phyloP scores from a whole-genome alignment of 1,140 invertebrate genomes.

The Delia radicum region DNA sequence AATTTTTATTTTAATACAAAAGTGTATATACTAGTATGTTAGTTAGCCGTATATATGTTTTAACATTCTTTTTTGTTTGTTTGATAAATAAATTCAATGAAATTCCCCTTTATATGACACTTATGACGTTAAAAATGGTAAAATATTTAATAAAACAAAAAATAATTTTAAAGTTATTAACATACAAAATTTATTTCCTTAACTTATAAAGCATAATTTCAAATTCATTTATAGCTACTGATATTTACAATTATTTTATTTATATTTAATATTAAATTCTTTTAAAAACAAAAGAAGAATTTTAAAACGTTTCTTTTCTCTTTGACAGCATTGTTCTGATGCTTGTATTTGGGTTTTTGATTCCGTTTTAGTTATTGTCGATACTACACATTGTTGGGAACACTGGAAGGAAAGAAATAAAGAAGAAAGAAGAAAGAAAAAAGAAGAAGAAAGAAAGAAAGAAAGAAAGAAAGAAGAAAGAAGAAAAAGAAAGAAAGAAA shows the following conservation, averaged over 20 bases:
- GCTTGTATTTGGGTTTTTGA: background rate
- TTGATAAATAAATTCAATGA: background rate
- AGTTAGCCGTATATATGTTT: background rate
- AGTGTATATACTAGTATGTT: background rate
- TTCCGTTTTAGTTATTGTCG: background rate
- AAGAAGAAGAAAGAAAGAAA: too few relatives aligned
- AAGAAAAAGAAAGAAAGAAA: too few relatives aligned
- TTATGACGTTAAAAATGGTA: background rate
- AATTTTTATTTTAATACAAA: background rate
- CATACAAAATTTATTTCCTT: too few relatives aligned
- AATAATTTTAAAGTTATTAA: background rate
- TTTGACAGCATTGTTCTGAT: background rate
- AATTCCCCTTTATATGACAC: background rate
- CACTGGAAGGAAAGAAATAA: background rate
- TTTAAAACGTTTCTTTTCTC: constrained; percentile 17
- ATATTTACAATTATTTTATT: background rate
- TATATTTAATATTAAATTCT: background rate
- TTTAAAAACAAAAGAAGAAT: constrained; percentile 24
- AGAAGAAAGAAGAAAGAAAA: too few relatives aligned
- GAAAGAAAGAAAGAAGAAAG: too few relatives aligned
- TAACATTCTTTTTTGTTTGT: background rate
- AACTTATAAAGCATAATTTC: too few relatives aligned
- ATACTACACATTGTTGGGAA: background rate
- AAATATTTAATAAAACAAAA: background rate
- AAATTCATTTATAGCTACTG: too few relatives aligned